Evolutionary conservation across 2,113 vertebrate genomes (phyloP).

Genomic region (Setophaga kirtlandii): DNA sequence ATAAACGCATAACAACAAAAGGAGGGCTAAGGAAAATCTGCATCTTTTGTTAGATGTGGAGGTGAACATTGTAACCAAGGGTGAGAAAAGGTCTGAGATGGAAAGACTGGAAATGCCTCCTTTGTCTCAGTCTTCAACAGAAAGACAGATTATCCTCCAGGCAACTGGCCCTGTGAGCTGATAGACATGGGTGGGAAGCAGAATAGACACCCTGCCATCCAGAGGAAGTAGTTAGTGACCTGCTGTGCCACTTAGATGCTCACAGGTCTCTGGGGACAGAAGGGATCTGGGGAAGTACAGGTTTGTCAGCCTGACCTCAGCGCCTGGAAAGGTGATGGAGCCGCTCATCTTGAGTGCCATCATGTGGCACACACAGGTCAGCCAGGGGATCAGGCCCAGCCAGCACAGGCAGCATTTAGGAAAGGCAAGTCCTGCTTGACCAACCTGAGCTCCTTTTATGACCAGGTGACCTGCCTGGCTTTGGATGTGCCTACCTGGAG

Average conservation of each 20-base stretch:
- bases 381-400: not conserved
- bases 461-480: not conserved
- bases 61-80: fast-evolving
- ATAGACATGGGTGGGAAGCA: not conserved
- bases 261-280: not conserved
- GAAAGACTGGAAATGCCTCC: not conserved
- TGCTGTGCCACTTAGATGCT: not conserved
- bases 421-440: not conserved
- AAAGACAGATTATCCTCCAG: not conserved
- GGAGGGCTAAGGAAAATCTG: not conserved
- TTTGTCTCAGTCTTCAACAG: not conserved
- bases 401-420: not conserved
- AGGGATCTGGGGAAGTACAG: fast-evolving
- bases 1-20: not conserved
- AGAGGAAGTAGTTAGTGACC: not conserved
- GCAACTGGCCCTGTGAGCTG: not conserved
- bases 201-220: not conserved
- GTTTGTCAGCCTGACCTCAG: not conserved
- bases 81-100: not conserved
- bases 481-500: not conserved
- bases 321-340: not conserved
- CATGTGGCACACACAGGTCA: not conserved
- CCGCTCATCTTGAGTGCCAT: not conserved
- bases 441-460: not conserved
- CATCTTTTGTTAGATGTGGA: not conserved